A percentile compares a stretch with the other conserved stretches of the same genome.
Conservation (phyloP, 2,113 vertebrate genomes). For the Pitta sordida region DNA sequence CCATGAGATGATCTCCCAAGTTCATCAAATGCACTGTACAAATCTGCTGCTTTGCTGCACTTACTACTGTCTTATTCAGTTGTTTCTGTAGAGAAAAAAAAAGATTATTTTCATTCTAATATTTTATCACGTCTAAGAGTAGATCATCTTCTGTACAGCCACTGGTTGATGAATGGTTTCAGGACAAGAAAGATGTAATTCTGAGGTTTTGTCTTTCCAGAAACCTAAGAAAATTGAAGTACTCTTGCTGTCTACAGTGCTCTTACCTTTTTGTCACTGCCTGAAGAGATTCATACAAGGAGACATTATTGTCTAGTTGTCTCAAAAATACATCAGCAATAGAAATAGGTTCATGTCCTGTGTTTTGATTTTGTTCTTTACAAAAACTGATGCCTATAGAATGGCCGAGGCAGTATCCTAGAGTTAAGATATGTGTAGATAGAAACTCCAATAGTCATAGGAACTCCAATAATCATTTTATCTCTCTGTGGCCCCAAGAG, state of each 20-base stretch:
- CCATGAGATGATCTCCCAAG: neutral
- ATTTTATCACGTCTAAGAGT: neutral
- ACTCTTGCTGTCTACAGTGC: neutral
- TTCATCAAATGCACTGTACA: neutral
- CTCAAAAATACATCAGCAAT: neutral
- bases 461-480: neutral
- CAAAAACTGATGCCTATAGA: neutral
- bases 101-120: neutral
- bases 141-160: neutral
- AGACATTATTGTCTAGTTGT: neutral
- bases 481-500: fast-evolving
- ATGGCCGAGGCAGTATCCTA: neutral
- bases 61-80: neutral
- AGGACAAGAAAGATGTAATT: neutral
- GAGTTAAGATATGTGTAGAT: neutral
- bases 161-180: neutral
- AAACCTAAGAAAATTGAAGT: neutral
- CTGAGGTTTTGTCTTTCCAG: neutral
- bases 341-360: fast-evolving
- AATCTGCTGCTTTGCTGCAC: neutral
- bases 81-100: neutral
- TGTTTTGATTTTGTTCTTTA: neutral
- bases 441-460: neutral
- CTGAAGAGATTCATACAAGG: neutral
- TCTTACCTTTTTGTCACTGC: neutral